A percentile compares a stretch with the other conserved stretches of the same genome.
Evolutionary conservation across 2,797 vertebrate genomes (phyloP).

Genomic region (Heteromormyrus szaboi): DNA sequence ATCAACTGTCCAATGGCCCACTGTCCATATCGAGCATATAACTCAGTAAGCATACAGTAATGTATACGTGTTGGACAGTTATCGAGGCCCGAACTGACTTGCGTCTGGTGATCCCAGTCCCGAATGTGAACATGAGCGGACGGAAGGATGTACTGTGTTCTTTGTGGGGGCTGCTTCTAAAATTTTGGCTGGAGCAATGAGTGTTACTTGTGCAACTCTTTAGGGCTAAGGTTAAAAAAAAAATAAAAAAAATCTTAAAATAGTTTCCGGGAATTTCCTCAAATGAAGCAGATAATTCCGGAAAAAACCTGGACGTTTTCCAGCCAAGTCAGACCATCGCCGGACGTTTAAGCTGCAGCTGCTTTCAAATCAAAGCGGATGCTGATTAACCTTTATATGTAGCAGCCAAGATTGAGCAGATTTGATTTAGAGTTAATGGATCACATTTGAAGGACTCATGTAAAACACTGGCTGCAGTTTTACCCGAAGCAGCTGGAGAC

Average conservation of each 20-base stretch:
- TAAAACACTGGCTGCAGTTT: slow-evolving; percentile 13
- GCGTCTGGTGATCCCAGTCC: neutral
- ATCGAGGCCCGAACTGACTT: neutral
- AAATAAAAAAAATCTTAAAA: neutral
- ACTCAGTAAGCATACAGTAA: neutral
- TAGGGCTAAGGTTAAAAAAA: neutral
- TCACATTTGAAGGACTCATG: neutral
- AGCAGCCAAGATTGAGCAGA: neutral
- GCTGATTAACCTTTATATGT: neutral
- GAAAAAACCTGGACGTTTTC: neutral
- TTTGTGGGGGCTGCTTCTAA: neutral
- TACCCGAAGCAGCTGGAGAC: slow-evolving; percentile 89
- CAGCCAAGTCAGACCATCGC: neutral
- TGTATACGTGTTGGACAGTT: neutral
- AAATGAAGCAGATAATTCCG: neutral
- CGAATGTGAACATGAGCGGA: neutral
- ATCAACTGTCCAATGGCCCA: neutral
- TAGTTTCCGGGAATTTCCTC: neutral
- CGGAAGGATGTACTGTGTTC: neutral
- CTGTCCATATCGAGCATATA: neutral
- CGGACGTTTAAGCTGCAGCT: neutral
- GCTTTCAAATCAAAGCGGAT: neutral
- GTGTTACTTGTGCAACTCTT: neutral
- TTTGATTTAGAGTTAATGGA: neutral
- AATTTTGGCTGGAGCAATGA: neutral